Percentiles rank a stretch among this genome's conserved stretches.
These are phyloP conservation scores for Megathymus violae DNA, from an alignment of 1,140 invertebrate species.

Conservation along the genomic window DNA sequence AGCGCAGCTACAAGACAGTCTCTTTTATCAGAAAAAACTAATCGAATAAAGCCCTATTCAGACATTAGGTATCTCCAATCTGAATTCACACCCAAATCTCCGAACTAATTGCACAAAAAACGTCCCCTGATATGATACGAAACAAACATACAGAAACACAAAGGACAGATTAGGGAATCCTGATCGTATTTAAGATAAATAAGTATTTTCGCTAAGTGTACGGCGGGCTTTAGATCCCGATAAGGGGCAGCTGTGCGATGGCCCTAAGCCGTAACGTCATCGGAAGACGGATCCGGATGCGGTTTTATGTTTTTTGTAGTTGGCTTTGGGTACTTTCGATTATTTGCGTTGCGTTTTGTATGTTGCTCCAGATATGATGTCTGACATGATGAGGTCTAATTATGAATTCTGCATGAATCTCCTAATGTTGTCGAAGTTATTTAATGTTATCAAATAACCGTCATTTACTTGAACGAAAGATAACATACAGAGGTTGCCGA, in stretches of 20 bases:
- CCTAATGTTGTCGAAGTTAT: too few species aligned
- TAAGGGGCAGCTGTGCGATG: constrained; percentile 69
- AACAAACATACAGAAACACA: constrained; percentile 72
- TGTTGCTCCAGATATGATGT: too few species aligned
- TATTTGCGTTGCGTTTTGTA: constrained; percentile 4
- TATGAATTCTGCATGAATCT: too few species aligned
- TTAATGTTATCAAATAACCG: too few species aligned
- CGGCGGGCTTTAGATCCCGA: constrained; percentile 71
- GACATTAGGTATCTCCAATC: constrained; percentile 51
- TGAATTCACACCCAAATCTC: constrained; percentile 70
- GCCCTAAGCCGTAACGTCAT: constrained; percentile 53
- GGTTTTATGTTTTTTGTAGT: constrained; percentile 28
- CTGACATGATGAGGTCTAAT: too few species aligned
- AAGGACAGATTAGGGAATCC: constrained; percentile 77
- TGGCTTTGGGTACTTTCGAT: constrained; percentile 1
- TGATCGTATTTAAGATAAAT: constrained; percentile 82
- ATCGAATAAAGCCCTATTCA: constrained; percentile 46
- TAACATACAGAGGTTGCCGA: too few species aligned
- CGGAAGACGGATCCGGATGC: constrained; percentile 39
- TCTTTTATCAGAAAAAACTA: constrained; percentile 40
- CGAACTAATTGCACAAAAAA: constrained; percentile 77
- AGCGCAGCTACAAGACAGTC: constrained; percentile 7
- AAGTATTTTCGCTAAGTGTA: constrained; percentile 74
- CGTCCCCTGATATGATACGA: constrained; percentile 57
- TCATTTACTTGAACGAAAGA: too few species aligned